Base-by-base conservation (phyloP, 2,113 vertebrate species). In the Nothoprocta perdicaria region DNA sequence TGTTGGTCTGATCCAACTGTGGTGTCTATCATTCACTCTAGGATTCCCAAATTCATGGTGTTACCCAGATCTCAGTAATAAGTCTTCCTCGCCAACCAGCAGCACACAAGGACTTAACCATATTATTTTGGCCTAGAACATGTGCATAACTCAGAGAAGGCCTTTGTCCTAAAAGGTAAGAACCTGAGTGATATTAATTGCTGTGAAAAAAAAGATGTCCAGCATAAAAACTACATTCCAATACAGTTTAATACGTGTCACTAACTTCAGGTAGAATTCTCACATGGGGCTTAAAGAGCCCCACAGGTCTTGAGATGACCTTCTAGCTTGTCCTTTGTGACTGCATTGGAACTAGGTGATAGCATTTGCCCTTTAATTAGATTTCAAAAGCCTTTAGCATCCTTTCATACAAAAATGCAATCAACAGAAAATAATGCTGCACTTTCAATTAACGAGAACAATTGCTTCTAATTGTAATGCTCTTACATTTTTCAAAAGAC, bases 371-470 rank as follows among this genome's bases (percentile, higher is more conserved):
- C 46, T 89, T 66, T 94, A 93, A 91, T 68, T 60, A 58, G 72
- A 88, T 95, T 94, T 88, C 72, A 86, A 92, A 96, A 95, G 74
- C 68, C 86, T 86, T 95, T 90, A 90, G 92, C 89, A 95, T 71
- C 58, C 53, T 93, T 96, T 91, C 83, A 92, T 78, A 77, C 68
- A 53, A 76, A 80, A 87, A 92, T 83, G 90, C 86, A 93, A 95
- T 93, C 95, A 96, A 96, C 95, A 93, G 83, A 92, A 97, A 95
- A 97, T 94, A 97, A 97, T 96, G 86, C 95, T 96, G 95, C 69
- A 81, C 95, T 98, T 97, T 97, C 97, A 98, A 97, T 98, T 97
- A 98, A 96, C 60, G 31, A 96, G 95, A 82, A 96, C 95, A 97
- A 97, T 98, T 97, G 96, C 94, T 95, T 95, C 95, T 97, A 94